Evolutionary conservation across 1,140 invertebrate species (phyloP).

Genomic region (Zaprionus nigranus): DNA sequence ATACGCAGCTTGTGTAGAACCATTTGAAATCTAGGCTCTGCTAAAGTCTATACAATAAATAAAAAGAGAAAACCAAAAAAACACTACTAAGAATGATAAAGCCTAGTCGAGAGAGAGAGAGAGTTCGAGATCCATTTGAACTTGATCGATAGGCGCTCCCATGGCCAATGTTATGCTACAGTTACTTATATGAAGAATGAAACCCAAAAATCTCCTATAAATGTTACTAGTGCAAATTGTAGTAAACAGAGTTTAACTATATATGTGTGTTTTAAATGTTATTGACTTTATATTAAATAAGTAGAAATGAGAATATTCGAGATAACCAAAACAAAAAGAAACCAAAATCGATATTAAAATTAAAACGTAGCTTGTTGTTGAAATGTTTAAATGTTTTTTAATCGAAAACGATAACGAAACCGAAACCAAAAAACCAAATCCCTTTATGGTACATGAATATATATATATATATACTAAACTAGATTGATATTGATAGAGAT

Average conservation of each 20-base stretch:
- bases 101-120: slow-evolving; percentile 2
- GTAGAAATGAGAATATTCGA: slow-evolving; percentile 37
- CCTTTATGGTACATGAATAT: slow-evolving; percentile 16
- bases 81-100: slow-evolving; percentile 17
- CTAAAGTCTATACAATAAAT: slow-evolving; percentile 67
- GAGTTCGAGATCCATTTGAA: slow-evolving; percentile 9
- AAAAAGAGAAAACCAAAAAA: slow-evolving; percentile 28
- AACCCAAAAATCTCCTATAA: slow-evolving; percentile 57
- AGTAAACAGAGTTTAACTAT: slow-evolving; percentile 71
- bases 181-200: slow-evolving; percentile 39
- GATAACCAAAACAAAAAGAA: slow-evolving; percentile 32
- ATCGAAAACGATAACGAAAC: slow-evolving; percentile 36
- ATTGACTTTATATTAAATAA: slow-evolving; percentile 80
- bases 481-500: slow-evolving; percentile 18
- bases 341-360: slow-evolving; percentile 10
- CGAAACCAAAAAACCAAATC: slow-evolving; percentile 12
- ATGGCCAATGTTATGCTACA: slow-evolving; percentile 18
- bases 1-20: slow-evolving; percentile 61
- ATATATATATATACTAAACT: slow-evolving; percentile 19
- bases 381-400: slow-evolving; percentile 83
- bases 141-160: neutral
- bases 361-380: slow-evolving; percentile 75
- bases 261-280: slow-evolving; percentile 82
- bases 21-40: slow-evolving; percentile 36
- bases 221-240: slow-evolving; percentile 77